These are phyloP conservation scores for Condylura cristata DNA, from an alignment of 2,113 vertebrate genomes.

Conservation along the genomic window DNA sequence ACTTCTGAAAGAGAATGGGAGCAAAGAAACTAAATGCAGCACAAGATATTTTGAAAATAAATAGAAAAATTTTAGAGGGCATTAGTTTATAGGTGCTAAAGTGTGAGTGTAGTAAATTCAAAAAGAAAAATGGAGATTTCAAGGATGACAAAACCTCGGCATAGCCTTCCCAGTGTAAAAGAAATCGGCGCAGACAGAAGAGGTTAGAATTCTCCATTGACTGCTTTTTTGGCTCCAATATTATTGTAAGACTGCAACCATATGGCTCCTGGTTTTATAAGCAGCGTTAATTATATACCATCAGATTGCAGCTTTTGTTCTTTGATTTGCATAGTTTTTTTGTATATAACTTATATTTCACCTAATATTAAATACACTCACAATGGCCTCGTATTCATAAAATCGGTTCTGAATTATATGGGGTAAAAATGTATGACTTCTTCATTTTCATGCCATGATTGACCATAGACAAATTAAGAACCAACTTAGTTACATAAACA, in stretches of 20 bases:
- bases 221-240: not conserved
- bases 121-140: constrained; percentile 19
- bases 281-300: not conserved
- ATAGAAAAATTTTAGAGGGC: not conserved
- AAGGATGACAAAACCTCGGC: not conserved
- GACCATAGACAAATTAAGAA: not conserved
- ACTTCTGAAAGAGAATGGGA: not conserved
- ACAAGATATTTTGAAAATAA: not conserved
- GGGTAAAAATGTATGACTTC: not conserved
- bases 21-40: not conserved
- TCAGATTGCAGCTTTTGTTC: not conserved
- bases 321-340: constrained; percentile 1
- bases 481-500: not conserved
- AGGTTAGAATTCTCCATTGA: not conserved
- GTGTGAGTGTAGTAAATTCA: not conserved
- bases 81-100: not conserved
- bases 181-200: constrained; percentile 2
- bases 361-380: not conserved
- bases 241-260: not conserved
- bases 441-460: not conserved
- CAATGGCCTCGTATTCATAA: not conserved
- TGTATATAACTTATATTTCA: not conserved
- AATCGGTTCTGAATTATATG: not conserved
- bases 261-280: not conserved
- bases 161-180: not conserved